Conservation (phyloP, 2,113 vertebrate species). For the Alethe castanea region DNA sequence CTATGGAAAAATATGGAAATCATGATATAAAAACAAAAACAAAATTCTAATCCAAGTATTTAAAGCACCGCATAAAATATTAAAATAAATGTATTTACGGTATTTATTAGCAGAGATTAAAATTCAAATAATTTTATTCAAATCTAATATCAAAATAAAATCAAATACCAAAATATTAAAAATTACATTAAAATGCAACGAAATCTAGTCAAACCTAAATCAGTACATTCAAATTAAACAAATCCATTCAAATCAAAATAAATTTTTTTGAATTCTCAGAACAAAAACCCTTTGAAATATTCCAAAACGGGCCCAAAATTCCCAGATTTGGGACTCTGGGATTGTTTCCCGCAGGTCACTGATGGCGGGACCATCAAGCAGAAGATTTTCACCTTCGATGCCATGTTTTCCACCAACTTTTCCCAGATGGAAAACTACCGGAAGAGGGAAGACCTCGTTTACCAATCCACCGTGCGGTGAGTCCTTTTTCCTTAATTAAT, state of each 20-base stretch:
- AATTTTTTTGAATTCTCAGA: accelerated
- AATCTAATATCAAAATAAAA: no score
- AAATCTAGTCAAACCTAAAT: accelerated
- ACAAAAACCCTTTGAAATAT: accelerated
- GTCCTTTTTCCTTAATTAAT: not conserved
- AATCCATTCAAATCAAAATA: accelerated
- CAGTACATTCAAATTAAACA: accelerated
- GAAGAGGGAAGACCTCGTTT: constrained; percentile 84
- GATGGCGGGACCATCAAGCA: constrained; percentile 88
- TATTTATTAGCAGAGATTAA: not conserved
- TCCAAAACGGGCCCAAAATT: accelerated
- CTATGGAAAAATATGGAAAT: not conserved
- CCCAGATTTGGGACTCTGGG: accelerated
- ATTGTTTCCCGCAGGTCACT: constrained; percentile 73
- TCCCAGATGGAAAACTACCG: constrained; percentile 87
- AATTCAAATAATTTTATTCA: no score
- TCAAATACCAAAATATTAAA: no score
- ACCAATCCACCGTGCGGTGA: constrained; percentile 88
- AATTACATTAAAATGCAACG: accelerated
- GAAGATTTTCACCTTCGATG: constrained; percentile 94
- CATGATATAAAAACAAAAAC: accelerated
- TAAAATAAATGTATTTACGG: not conserved
- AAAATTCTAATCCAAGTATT: no score
- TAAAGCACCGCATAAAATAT: not conserved
- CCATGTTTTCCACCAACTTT: constrained; percentile 90